phyloP scores from a whole-genome alignment of 2,113 vertebrate genomes.

The Aramus guarauna region DNA sequence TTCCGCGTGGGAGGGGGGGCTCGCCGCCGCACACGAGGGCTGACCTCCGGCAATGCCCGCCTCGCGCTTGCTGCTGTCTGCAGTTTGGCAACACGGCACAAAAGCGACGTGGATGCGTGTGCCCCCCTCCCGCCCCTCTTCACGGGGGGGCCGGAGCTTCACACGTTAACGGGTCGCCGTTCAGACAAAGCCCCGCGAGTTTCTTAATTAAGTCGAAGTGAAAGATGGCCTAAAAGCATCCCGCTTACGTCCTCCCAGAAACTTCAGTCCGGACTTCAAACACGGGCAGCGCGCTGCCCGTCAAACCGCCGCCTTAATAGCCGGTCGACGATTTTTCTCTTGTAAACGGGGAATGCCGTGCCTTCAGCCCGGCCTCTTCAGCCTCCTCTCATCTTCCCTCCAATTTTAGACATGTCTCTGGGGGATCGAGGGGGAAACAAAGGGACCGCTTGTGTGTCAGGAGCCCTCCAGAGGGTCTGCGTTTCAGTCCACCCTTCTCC shows the following conservation, averaged over 20 bases:
- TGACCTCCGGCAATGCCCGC: slow-evolving; percentile 41
- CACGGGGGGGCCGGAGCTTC: slow-evolving; percentile 61
- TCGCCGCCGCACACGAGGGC: neutral
- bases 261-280: slow-evolving; percentile 65
- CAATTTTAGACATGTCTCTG: slow-evolving; percentile 78
- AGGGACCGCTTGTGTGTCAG: slow-evolving; percentile 83
- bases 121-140: slow-evolving; percentile 68
- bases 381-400: slow-evolving; percentile 72
- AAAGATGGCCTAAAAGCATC: slow-evolving; percentile 74
- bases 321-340: slow-evolving; percentile 29
- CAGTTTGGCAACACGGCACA: slow-evolving; percentile 71
- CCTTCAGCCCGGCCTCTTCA: slow-evolving; percentile 63
- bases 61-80: slow-evolving; percentile 43
- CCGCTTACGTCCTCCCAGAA: slow-evolving; percentile 50
- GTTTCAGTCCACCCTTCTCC: slow-evolving; percentile 72
- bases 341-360: slow-evolving; percentile 44
- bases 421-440: slow-evolving; percentile 84
- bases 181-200: slow-evolving; percentile 76
- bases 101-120: slow-evolving; percentile 40
- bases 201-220: slow-evolving; percentile 81
- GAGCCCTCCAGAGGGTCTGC: slow-evolving; percentile 81
- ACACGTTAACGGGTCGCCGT: slow-evolving; percentile 59
- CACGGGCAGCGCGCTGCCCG: neutral
- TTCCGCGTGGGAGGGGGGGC: neutral
- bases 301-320: slow-evolving; percentile 37